Base-by-base conservation (phyloP, 2,888 invertebrate species). In the Callyntrura sp. region DNA sequence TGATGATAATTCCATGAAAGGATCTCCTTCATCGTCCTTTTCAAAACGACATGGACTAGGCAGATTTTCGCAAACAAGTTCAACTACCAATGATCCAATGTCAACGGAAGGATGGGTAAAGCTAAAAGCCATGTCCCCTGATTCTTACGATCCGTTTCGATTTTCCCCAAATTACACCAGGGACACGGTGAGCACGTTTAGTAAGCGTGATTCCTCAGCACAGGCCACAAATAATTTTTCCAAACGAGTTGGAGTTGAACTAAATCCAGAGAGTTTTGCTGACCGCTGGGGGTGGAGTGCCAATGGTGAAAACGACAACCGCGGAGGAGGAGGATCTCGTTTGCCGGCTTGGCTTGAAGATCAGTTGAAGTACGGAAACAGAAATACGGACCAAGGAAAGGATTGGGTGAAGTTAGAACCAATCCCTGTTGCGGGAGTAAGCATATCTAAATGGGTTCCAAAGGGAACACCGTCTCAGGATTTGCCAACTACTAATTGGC, bases 361-460 rank as follows among this genome's bases (percentile, higher is more conserved):
- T 23, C 79, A 86, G 81, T 35, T 62, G 11, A 84, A 87, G 78
- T 84, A 70, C 60, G 87, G 83, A 14, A 85, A 68, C 20, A 70
- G 81, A 82, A 90, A 88, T 48, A 11, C 78, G 43, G 85, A 85
- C 57, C 60, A 60, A 48, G 85, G 85, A 14, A 88, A 91, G 45
- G 92, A 93, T 57, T 93, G 93, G 93, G 93, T 93, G 12, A 93
- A 93, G 88, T 83, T 93, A 14, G 93, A 93, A 2, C 92, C 93
- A 9, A 92, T 93, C 35, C 92, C 92, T 28, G 92, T 92, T 2
- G 91, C 93, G 65, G 92, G 92, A 35, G 93, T 93, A 14, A 84
- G 91, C 1, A 93, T 93, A 25, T 92, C 93, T 0, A 93, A 93
- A 88, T 93, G 93, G 93, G 93, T 93, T 4, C 93, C 93, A 3